Base-by-base conservation (phyloP, 1,140 invertebrate genomes). In the Euura saliciscinereae region DNA sequence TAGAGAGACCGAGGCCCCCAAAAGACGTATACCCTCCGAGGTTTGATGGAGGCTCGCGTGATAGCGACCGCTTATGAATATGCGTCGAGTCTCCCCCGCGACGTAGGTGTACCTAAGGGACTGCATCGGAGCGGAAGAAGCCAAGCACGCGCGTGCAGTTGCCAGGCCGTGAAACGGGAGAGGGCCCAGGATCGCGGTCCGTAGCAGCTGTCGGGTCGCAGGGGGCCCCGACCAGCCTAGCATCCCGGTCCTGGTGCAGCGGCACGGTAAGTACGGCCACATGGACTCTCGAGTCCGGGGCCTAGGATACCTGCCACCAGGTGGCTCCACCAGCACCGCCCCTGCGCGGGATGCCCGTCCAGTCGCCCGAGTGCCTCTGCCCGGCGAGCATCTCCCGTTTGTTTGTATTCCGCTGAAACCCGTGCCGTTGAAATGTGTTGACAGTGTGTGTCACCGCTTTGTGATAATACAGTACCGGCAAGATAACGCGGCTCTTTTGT, bases 321-420 rank as follows among this genome's bases (percentile, higher is more conserved):
- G 84, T 86, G 86, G 83, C 86, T 86, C 86, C 85, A 88, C 85
- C 76, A 85, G 84, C 83, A 86, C 83, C 82, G 79, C 79, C 83
- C 83, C 79, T 81, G 84, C 81, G 79, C 82, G 78, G 75, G 79
- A 77, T 80, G 79, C 80, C 79, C 79, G 78, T 80, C 80, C 86
- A 88, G 86, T 88, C 84, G 80, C 82, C 79, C 82, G 82, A 81
- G 84, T 81, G 86, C 84, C 79, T 80, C 78, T 79, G 84, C 80
- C 82, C 82, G 82, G 86, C 78, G 80, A 85, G 80, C 86, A 87
- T 81, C 83, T 78, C 78, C 79, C 76, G 78, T 71, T 73, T 75
- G 68, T 69, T 69, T 69, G 68, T 46, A 69, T 69, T 69, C 68
- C 44, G 28, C 43, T 72, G 72, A 76, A 74, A 75, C 70, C 66